Base-by-base conservation (phyloP, 1,140 invertebrate genomes). In the Aphis gossypii region DNA sequence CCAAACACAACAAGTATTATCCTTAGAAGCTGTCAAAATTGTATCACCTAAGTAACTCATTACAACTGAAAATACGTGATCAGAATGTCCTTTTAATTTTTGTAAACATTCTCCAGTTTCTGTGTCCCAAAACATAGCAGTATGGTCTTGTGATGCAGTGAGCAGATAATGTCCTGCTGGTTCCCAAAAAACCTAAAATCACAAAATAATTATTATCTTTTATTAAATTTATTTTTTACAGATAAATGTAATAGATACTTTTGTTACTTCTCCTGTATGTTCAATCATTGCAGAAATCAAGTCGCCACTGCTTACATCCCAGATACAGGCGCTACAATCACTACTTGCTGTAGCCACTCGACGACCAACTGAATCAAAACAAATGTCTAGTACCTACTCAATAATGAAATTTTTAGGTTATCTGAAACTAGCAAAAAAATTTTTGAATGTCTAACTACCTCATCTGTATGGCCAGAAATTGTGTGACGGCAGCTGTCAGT, bases 51-150 rank as follows among this genome's bases (percentile, higher is more conserved):
- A 95, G 95, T 98, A 98, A 35, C 97, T 97, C 95, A 97, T 98
- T 3, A 97, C 97, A 94, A 97, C 97, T 7, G 97, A 97, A 95
- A 98, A 98, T 48, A 98, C 97, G 94, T 98, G 97, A 38, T 97
- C 97, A 48, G 96, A 96, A 94, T 98, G 97, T 0, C 97, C 97
- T 9, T 96, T 96, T 0, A 98, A 95, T 21, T 97, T 96, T 95
- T 97, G 97, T 2, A 96, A 95, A 94, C 97, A 97, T 68, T 96
- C 95, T 0, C 97, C 97, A 2, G 96, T 96, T 76, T 96, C 96
- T 0, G 96, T 95, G 93, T 97, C 96, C 97, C 97, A 98, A 11
- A 98, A 94, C n/a, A 97, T 95, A 0, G 97, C 97, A 18, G 97
- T 97, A 93, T 96, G 96, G 94, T 98, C 97, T 20, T 97, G 96